Conservation (phyloP, 92 coral and sea anemone species). For the Palythoa grandis region DNA sequence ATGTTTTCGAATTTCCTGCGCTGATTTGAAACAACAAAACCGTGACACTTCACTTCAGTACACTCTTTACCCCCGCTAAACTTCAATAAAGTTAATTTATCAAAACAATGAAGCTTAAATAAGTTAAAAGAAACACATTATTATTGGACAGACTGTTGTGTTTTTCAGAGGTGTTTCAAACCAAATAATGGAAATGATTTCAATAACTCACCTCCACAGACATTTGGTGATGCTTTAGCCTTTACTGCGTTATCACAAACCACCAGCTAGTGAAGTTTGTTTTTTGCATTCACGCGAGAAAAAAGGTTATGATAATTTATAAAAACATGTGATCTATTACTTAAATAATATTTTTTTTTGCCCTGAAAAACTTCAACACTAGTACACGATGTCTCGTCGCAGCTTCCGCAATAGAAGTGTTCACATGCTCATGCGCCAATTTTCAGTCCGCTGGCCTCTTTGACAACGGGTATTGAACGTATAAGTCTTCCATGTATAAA, state of each 20-base stretch:
- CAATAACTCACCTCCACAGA: conserved; percentile 29
- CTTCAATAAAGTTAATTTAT: conserved; percentile 5
- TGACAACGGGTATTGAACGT: conserved; percentile 12
- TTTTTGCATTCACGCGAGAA: conserved; percentile 20
- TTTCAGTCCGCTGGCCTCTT: conserved; percentile 27
- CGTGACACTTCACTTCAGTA: too few species aligned
- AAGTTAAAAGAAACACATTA: background rate
- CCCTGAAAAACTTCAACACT: background rate
- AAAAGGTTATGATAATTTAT: conserved; percentile 2
- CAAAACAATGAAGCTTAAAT: conserved; percentile 8
- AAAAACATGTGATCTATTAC: too few species aligned
- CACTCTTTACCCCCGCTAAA: background rate
- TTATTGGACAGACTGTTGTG: background rate
- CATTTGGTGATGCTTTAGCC: conserved; percentile 15
- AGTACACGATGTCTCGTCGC: background rate
- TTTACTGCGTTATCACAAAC: conserved; percentile 12
- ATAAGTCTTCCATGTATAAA: too few species aligned
- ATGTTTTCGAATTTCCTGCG: background rate
- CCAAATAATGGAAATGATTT: conserved; percentile 15
- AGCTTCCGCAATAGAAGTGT: conserved; percentile 46
- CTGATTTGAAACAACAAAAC: background rate
- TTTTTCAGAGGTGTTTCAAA: background rate
- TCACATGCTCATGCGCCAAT: conserved; percentile 16
- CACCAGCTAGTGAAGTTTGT: background rate
- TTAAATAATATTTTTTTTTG: conserved; percentile 8